These are phyloP conservation scores for Ricordea florida DNA, from an alignment of 92 coral and sea anemone species.

Conservation along the genomic window DNA sequence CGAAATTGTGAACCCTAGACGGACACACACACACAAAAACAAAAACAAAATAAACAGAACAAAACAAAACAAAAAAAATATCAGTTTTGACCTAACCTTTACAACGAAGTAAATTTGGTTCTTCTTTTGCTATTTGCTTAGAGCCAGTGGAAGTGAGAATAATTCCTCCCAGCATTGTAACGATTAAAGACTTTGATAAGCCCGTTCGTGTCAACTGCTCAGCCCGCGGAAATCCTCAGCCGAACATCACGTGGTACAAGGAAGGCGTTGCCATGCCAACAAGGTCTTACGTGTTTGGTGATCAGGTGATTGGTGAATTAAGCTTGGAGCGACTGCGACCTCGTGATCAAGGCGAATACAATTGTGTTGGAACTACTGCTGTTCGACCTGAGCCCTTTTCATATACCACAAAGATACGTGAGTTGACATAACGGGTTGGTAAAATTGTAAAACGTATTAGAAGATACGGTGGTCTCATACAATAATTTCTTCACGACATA, in stretches of 20 bases:
- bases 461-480: no score
- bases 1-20: no score
- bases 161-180: conserved; percentile 13
- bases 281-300: conserved; percentile 18
- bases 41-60: background rate
- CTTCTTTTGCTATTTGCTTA: background rate
- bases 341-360: conserved; percentile 79
- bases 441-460: no score
- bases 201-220: conserved; percentile 67
- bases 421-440: background rate
- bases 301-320: conserved; percentile 48
- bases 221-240: conserved; percentile 73
- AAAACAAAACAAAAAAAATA: background rate
- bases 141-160: conserved; percentile 6
- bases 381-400: conserved; percentile 28
- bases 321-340: conserved; percentile 62
- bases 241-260: conserved; percentile 76
- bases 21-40: no score
- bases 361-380: conserved; percentile 61
- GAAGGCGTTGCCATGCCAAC: conserved; percentile 70
- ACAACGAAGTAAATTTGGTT: no score
- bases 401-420: conserved; percentile 54
- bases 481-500: no score
- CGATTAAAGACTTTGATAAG: conserved; percentile 33
- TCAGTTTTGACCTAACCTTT: no score